Base-by-base conservation (phyloP, 2,888 invertebrate genomes). In the Amiota mariae region DNA sequence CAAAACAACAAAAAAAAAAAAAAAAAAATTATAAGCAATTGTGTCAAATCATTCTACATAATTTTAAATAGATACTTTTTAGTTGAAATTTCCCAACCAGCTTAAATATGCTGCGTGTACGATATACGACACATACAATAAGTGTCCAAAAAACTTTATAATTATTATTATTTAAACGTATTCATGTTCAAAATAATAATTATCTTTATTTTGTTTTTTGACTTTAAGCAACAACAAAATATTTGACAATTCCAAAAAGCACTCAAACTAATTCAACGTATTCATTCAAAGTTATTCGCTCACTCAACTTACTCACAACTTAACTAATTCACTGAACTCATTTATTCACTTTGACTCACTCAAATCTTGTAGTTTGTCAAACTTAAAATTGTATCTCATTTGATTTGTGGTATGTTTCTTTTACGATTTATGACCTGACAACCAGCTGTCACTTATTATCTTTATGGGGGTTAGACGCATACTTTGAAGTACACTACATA, bases 401-500 rank as follows among this genome's bases (percentile, higher is more conserved):
- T 36, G 36, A 36, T 57, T 15, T 15, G 18, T 59, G 11, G 15
- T 59, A 9, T 59, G n/a, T 59, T 59, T 18, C 20, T 59, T 1
- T n/a, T 59, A 20, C 11, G 64, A 63, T 63, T 63, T 64, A 47
- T 64, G 47, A 46, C 47, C n/a, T 64, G 48, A 64, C 64, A 47
- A 47, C n/a, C 64, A 64, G 47, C 64, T 66, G 66, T 47, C 48
- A 66, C 18, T 48, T 36, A 47, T 66, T 66, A 66, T 66, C 66
- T 66, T 48, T 47, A 47, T 66, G 15, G 66, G 18, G 66, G 59
- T 59, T 59, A 59, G 54, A 51, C 36, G 36, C 36, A 6, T 36
- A 36, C 36, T 36, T 36, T 36, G 36, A 36, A 36, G 36, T 36
- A 36, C 36, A 36, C 36, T 6, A 36, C 36, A 36, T 36, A 36